Evolutionary conservation across 2,113 vertebrate species (phyloP), one percentile per base, ranked within the genome.

Genomic region (Microcebus griseorufus): DNA sequence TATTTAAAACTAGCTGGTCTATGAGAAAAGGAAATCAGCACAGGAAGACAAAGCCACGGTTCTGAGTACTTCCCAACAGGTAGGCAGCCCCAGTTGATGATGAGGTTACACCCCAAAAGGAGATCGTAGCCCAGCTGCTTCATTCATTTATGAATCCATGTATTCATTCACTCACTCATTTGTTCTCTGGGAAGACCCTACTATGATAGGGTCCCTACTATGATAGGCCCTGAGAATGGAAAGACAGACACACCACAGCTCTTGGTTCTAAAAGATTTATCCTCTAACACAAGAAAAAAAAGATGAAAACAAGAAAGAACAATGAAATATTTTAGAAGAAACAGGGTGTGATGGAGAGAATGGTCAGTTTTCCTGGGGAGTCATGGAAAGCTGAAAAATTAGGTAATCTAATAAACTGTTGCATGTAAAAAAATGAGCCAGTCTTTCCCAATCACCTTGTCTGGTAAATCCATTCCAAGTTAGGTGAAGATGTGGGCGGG

Each of bases 311-410:
- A 79, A 84, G 55, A 32, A 94, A 89, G 14, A 78, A 11, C 29
- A 72, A 94, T 23, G 18, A 69, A 73, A 80, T 88, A 64, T 53
- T 94, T 88, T n/a, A 60, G 60, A 69, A 90, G 73, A 91, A 97
- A 79, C 53, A 96, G 16, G 42, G 3, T 78, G 18, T 65, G 39
- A 69, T 80, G 58, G 45, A 73, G 62, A 79, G 64, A 60, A 83
- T 29, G 83, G 80, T 13, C 14, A 65, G 34, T 79, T 87, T 58
- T 87, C 42, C 23, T 60, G 14, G 34, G 25, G 23, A 45, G 48
- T 85, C 25, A 88, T 81, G 70, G 55, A 92, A 88, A 34, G 16
- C 29, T 73, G 9, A 69, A 88, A 87, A 83, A 83, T 20, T 69
- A 53, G 14, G 14, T 48, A 73, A 20, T 9, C 3, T 29, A 34